These are phyloP conservation scores for Triplophysa rosa DNA, from an alignment of 2,113 vertebrate genomes.

Conservation along the genomic window DNA sequence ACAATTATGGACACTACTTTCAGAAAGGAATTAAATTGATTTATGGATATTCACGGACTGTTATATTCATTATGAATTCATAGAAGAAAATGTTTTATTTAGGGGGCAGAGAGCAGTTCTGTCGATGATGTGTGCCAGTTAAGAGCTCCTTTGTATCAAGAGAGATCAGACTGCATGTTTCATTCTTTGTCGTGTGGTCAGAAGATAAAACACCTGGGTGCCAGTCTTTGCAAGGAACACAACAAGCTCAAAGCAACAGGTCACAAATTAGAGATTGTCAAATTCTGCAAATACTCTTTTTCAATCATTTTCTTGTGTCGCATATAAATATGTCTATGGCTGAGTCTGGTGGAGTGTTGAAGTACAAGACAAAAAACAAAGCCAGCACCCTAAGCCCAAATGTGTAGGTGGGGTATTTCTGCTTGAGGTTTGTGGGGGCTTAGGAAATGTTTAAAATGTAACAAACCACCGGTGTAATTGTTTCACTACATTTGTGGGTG, in stretches of 20 bases:
- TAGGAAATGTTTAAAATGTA: neutral
- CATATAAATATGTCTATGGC: neutral
- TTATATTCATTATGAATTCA: neutral
- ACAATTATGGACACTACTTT: no score
- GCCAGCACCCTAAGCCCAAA: neutral
- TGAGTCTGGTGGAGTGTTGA: neutral
- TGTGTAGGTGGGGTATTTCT: neutral
- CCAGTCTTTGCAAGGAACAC: slow-evolving; percentile 14
- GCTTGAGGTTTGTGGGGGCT: neutral
- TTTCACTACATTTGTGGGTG: neutral
- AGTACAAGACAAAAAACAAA: neutral
- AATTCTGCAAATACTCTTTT: neutral
- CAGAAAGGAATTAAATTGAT: no score
- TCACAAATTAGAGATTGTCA: neutral
- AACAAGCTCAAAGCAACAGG: neutral
- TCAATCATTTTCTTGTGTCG: neutral
- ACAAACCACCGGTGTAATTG: neutral
- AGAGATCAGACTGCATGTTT: slow-evolving; percentile 30
- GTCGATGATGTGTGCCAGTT: neutral
- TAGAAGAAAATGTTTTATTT: neutral
- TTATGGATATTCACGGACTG: neutral
- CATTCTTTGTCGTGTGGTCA: slow-evolving; percentile 56
- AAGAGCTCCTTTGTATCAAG: neutral
- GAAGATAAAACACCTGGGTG: slow-evolving; percentile 56
- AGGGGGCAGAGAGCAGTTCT: neutral